Percentiles rank a stretch among this genome's conserved stretches.
These are phyloP conservation scores for Doris montereyensis DNA, from an alignment of 2,888 invertebrate species.

Conservation along the genomic window DNA sequence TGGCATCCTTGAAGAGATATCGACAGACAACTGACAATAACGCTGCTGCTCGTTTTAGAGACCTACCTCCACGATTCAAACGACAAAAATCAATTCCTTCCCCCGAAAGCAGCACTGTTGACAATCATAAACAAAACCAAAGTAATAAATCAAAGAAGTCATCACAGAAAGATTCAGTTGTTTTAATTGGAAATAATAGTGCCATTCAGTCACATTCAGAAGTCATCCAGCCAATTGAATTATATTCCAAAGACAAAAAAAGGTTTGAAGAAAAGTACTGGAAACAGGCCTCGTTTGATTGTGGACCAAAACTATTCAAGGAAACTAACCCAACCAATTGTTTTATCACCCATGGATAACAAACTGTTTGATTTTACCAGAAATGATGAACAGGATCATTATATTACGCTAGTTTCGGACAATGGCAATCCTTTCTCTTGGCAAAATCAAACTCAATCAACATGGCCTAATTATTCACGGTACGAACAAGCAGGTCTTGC, in stretches of 20 bases:
- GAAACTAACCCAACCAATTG: neutral
- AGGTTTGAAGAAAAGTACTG: neutral
- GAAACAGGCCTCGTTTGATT: neutral
- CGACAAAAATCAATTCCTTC: constrained; percentile 38
- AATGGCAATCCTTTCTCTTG: neutral
- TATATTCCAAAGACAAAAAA: neutral
- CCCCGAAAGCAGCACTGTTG: no score
- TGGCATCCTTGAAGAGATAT: constrained; percentile 39
- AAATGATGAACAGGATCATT: neutral
- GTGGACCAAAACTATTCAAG: neutral
- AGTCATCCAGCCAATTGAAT: neutral
- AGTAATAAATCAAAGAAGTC: no score
- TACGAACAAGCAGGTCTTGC: neutral
- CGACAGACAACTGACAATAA: constrained; percentile 27
- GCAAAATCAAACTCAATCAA: no score
- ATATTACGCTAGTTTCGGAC: neutral
- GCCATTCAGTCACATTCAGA: no score
- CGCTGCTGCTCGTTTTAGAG: constrained; percentile 14
- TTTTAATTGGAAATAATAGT: neutral
- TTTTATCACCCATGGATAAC: constrained; percentile 16
- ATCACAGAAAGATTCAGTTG: neutral
- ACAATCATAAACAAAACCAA: no score
- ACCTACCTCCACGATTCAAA: constrained; percentile 40
- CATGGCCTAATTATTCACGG: no score
- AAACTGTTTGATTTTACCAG: neutral